These are phyloP conservation scores for Agrochola circellaris DNA, from an alignment of 2,888 invertebrate species.

Conservation along the genomic window DNA sequence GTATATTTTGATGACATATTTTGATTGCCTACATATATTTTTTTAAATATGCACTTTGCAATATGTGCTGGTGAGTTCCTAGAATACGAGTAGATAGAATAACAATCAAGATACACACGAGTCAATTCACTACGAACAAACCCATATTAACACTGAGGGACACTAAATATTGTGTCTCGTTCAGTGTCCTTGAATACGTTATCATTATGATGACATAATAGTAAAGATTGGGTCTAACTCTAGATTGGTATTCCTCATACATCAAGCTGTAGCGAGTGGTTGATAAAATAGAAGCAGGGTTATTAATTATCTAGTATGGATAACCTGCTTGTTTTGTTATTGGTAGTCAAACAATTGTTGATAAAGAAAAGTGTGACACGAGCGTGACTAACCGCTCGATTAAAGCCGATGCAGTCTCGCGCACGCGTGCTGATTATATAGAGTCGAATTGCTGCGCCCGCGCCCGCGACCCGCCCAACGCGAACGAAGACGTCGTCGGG, in stretches of 20 bases:
- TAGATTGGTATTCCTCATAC: neutral
- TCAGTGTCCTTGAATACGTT: too few species aligned
- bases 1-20: too few species aligned
- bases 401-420: conserved; percentile 66
- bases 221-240: neutral
- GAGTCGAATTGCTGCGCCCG: conserved; percentile 72
- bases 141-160: too few species aligned
- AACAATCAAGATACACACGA: too few species aligned
- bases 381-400: conserved; percentile 64
- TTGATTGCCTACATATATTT: neutral
- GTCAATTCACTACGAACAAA: too few species aligned
- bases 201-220: conserved; percentile 1
- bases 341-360: conserved; percentile 55
- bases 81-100: too few species aligned
- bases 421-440: conserved; percentile 83
- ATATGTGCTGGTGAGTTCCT: neutral
- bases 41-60: neutral
- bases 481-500: conserved; percentile 69
- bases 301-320: neutral
- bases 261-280: neutral
- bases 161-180: too few species aligned
- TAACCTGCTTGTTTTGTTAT: conserved; percentile 6
- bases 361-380: conserved; percentile 62
- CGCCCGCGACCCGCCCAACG: conserved; percentile 69
- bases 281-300: conserved; percentile 2